Base-by-base conservation (phyloP, 2,888 invertebrate species). In the Drosophila gaucha region DNA sequence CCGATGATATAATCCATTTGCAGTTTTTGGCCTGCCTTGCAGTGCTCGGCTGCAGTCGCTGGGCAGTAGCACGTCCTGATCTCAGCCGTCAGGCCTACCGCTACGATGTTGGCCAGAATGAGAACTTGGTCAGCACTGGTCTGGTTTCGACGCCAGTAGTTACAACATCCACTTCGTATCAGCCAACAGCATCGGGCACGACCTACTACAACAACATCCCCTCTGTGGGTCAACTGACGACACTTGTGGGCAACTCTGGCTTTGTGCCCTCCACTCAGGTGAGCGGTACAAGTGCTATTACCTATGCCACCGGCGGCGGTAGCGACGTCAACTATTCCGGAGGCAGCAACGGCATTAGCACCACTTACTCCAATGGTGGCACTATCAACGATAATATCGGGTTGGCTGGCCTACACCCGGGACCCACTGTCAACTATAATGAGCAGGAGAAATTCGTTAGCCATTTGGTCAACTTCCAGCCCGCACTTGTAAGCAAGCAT, bases 401-500 rank as follows among this genome's bases (percentile, higher is more conserved):
- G 0, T 30, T 79, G 38, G 30, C 70, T 9, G 82, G 80, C 50
- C 65, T 77, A 9, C 63, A 41, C 41, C 72, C 78, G 3, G 86
- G 84, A 1, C 84, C 86, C 12, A 30, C 35, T 14, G 54, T 83
- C 58, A 85, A 88, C 56, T 80, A 76, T 39, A 77, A 60, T 52
- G 87, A 82, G 39, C 78, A 86, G 73, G 83, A 87, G 54, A 75
- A 70, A 0, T 86, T 80, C 58, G 67, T 85, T 36, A 71, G 74
- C 24, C 89, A 87, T 10, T 36, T 85, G 77, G 75, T 69, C 54
- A 86, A 86, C 60, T 76, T 85, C 78, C 76, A 84, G 73, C 77
- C 87, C 0, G 89, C 91, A 2, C 71, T 89, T 56, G 63, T 91
- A 3, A 90, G 74, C 47, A 91, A 91, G 62, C 89, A 90, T 43